Evolutionary conservation across 2,797 vertebrate genomes (phyloP).

Genomic region (Hippoglossus hippoglossus): DNA sequence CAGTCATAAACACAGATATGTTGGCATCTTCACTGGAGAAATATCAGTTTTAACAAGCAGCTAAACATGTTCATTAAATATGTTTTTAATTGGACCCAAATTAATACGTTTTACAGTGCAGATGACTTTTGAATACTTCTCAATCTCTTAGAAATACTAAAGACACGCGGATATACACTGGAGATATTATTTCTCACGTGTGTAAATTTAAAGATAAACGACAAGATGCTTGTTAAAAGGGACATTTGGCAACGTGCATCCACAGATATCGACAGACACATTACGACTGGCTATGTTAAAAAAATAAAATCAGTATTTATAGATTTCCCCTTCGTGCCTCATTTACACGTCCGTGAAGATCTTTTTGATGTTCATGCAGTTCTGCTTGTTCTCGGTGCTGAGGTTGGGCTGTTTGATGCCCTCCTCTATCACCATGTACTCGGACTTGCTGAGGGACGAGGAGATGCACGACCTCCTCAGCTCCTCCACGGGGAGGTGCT

Average conservation of each 20-base stretch:
- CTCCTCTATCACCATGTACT: slow-evolving; percentile 96
- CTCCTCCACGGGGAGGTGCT: slow-evolving; percentile 91
- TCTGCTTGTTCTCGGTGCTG: slow-evolving; percentile 91
- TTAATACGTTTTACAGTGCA: background rate
- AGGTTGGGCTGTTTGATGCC: slow-evolving; percentile 90
- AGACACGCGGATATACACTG: slow-evolving; percentile 5
- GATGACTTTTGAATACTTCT: slow-evolving; percentile 26
- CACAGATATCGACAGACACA: slow-evolving; percentile 76
- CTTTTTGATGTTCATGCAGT: slow-evolving; percentile 96
- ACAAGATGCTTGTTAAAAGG: slow-evolving; percentile 53
- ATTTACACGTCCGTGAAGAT: slow-evolving; percentile 96
- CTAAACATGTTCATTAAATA: background rate
- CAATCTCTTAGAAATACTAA: slow-evolving; percentile 24
- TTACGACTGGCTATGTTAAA: slow-evolving; percentile 56
- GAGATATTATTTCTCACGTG: slow-evolving; percentile 1
- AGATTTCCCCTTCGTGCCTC: slow-evolving; percentile 38
- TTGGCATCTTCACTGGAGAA: slow-evolving; percentile 40
- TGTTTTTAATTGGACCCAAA: background rate
- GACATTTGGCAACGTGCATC: slow-evolving; percentile 56
- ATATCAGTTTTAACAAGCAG: slow-evolving; percentile 59
- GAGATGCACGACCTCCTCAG: slow-evolving; percentile 92
- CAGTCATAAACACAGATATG: slow-evolving; percentile 68
- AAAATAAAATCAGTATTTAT: slow-evolving; percentile 31
- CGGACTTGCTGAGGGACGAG: slow-evolving; percentile 93
- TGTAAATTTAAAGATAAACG: background rate